phyloP scores from a whole-genome alignment of 2,797 vertebrate genomes.

The Gambusia yucatana region DNA sequence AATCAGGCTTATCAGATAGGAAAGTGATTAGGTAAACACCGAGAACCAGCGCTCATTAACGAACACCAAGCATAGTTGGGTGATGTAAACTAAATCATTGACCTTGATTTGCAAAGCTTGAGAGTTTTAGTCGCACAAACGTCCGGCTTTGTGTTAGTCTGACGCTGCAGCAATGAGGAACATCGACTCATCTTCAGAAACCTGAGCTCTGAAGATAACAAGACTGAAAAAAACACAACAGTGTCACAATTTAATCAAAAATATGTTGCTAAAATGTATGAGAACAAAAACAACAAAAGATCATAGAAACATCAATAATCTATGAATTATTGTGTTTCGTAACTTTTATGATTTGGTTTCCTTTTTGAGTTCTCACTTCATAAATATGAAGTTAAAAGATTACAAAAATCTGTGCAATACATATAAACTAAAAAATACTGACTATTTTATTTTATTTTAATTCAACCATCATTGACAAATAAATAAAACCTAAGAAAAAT shows the following conservation, averaged over 20 bases:
- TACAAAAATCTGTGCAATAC: too few species aligned
- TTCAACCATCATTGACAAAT: too few species aligned
- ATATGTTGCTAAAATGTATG: not conserved
- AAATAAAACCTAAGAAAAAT: too few species aligned
- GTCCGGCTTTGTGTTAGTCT: not conserved
- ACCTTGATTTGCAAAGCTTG: not conserved
- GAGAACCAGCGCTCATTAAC: conserved; percentile 14
- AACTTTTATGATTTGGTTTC: not conserved
- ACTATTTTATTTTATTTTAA: too few species aligned
- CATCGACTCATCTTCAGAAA: not conserved
- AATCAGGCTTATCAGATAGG: conserved; percentile 27
- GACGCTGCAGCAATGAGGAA: not conserved
- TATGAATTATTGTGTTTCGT: not conserved
- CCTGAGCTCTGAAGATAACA: not conserved
- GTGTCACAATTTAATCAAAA: not conserved
- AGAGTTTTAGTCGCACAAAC: not conserved
- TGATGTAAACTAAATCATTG: conserved; percentile 8
- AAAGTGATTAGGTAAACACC: conserved; percentile 38
- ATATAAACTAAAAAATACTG: too few species aligned
- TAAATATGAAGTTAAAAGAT: too few species aligned
- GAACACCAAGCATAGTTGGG: conserved; percentile 16
- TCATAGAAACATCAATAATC: not conserved
- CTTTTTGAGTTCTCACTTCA: too few species aligned
- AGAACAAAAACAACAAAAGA: not conserved
- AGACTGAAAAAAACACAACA: not conserved